These are phyloP conservation scores for Salminus brasiliensis DNA, from an alignment of 2,113 vertebrate species.

Conservation along the genomic window DNA sequence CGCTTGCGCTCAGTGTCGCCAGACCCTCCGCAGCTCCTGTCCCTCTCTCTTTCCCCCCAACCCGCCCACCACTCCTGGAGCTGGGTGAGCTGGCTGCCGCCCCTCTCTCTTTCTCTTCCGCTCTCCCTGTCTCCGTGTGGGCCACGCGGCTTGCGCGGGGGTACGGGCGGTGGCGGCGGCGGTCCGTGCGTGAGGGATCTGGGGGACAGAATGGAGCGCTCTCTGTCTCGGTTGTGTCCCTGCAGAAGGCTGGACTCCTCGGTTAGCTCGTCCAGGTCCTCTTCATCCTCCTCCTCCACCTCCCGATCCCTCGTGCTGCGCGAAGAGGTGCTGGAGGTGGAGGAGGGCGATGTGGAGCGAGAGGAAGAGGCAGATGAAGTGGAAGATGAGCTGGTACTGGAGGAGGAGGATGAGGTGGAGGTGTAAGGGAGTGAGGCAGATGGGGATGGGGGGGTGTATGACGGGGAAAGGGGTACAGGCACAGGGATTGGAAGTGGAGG, in stretches of 20 bases:
- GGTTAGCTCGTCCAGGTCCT: conserved; percentile 77
- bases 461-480: conserved; percentile 77
- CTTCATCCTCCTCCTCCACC: conserved; percentile 72
- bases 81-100: conserved; percentile 77
- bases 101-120: conserved; percentile 72
- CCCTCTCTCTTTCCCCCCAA: conserved; percentile 75
- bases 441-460: conserved; percentile 77
- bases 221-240: conserved; percentile 69
- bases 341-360: conserved; percentile 76
- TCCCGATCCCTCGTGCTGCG: conserved; percentile 73
- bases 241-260: conserved; percentile 81
- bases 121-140: conserved; percentile 70
- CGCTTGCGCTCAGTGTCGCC: conserved; percentile 74
- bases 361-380: conserved; percentile 76
- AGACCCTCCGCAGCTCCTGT: conserved; percentile 53
- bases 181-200: conserved; percentile 78
- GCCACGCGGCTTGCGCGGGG: conserved; percentile 78
- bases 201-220: conserved; percentile 71
- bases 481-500: conserved; percentile 80
- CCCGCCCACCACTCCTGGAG: conserved; percentile 82
- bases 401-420: conserved; percentile 71
- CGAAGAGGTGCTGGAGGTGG: conserved; percentile 75
- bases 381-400: conserved; percentile 71
- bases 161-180: conserved; percentile 76
- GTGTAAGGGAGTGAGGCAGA: conserved; percentile 78